Percentiles rank a stretch among this genome's conserved stretches.
Conservation (phyloP, 2,113 vertebrate species). For the Silurus asotus region DNA sequence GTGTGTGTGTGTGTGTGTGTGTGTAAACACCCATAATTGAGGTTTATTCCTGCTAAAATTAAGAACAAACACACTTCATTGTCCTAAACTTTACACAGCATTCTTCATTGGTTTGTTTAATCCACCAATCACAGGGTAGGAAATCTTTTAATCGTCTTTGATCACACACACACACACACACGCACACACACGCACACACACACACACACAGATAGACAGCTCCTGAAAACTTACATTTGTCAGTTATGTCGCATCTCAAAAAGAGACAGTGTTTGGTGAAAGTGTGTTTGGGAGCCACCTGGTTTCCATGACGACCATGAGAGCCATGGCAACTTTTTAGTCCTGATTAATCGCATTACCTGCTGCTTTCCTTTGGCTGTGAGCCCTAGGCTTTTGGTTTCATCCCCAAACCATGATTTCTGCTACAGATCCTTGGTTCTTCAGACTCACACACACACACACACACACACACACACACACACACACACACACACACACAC, state of each 20-base stretch:
- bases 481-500: neutral
- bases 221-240: neutral
- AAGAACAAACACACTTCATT: neutral
- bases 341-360: slow-evolving; percentile 46
- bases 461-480: neutral
- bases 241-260: neutral
- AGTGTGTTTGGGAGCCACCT: slow-evolving; percentile 23
- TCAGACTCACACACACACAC: neutral
- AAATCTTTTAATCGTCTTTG: neutral
- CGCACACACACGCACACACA: neutral
- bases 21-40: neutral
- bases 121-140: neutral
- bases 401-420: slow-evolving; percentile 8
- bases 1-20: neutral
- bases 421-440: slow-evolving; percentile 4
- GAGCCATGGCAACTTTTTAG: slow-evolving; percentile 4
- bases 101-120: neutral
- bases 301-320: neutral
- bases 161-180: neutral
- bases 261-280: neutral
- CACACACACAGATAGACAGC: neutral
- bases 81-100: neutral
- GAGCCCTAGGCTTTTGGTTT: slow-evolving; percentile 21
- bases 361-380: slow-evolving; percentile 38
- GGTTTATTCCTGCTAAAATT: neutral